phyloP scores from a whole-genome alignment of 2,797 vertebrate genomes.

The Austrolebias charrua region DNA sequence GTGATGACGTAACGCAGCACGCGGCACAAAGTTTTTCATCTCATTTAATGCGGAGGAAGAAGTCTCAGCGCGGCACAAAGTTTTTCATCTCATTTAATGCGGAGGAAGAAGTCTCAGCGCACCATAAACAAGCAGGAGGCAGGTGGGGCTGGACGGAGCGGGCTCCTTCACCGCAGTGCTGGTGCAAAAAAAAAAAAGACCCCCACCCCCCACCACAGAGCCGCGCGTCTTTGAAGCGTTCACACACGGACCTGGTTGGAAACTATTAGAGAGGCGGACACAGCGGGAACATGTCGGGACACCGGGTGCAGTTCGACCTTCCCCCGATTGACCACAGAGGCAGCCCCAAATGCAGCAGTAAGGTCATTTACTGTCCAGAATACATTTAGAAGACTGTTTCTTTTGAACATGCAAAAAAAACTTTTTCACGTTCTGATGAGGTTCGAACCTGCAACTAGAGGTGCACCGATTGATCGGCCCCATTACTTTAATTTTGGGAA shows the following conservation, averaged over 20 bases:
- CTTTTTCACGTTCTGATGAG: not conserved
- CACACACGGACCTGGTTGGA: slow-evolving; percentile 29
- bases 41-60: too few relatives aligned
- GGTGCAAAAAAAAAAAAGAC: slow-evolving; percentile 39
- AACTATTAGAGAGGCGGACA: slow-evolving; percentile 44
- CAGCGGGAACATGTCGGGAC: slow-evolving; percentile 77
- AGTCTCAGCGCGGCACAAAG: slow-evolving; percentile 29
- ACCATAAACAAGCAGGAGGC: slow-evolving; percentile 29
- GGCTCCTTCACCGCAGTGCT: slow-evolving; percentile 65
- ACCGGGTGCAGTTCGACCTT: slow-evolving; percentile 84
- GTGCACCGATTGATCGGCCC: too few relatives aligned
- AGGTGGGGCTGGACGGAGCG: slow-evolving; percentile 57
- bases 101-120: slow-evolving; percentile 6
- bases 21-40: too few relatives aligned
- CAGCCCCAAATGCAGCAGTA: slow-evolving; percentile 76
- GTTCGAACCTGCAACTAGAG: not conserved
- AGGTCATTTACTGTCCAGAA: slow-evolving; percentile 34
- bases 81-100: slow-evolving; percentile 50
- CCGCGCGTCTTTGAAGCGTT: slow-evolving; percentile 12
- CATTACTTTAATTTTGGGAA: too few relatives aligned
- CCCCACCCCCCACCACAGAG: slow-evolving; percentile 1
- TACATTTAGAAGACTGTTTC: too few relatives aligned
- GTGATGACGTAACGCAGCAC: slow-evolving; percentile 73
- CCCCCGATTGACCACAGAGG: slow-evolving; percentile 73
- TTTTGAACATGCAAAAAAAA: not conserved